Conservation (phyloP, 2,113 vertebrate genomes). For the Ahaetulla prasina region DNA sequence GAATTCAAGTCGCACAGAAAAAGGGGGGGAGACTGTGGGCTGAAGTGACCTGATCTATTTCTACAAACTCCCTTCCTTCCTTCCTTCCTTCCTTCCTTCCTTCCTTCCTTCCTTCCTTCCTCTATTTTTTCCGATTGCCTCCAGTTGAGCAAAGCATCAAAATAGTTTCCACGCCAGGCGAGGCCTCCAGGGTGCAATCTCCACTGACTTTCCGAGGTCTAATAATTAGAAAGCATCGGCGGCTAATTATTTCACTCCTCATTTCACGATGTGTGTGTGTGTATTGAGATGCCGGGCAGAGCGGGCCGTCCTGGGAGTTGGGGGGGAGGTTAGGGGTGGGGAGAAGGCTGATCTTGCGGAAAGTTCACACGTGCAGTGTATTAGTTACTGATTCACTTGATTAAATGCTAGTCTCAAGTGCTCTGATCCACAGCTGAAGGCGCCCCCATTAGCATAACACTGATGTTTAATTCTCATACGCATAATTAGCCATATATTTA, state of each 20-base stretch:
- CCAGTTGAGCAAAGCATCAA: background rate
- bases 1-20: background rate
- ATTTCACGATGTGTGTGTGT: constrained; percentile 64
- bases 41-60: background rate
- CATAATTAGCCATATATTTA: constrained; percentile 99
- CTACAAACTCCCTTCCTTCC: background rate
- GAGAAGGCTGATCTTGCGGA: constrained; percentile 74
- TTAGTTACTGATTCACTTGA: constrained; percentile 88
- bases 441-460: constrained; percentile 97
- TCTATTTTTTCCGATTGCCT: background rate
- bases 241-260: constrained; percentile 76
- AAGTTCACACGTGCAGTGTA: constrained; percentile 85
- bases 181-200: constrained; percentile 64
- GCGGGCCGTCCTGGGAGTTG: background rate
- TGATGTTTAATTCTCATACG: constrained; percentile 98
- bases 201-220: constrained; percentile 69
- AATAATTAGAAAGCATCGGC: constrained; percentile 74
- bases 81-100: background rate
- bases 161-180: constrained; percentile 44
- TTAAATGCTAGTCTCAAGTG: constrained; percentile 93
- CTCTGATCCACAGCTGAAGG: constrained; percentile 88
- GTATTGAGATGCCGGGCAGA: background rate
- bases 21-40: background rate
- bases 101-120: background rate
- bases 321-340: constrained; percentile 33